phyloP scores from a whole-genome alignment of 2,113 vertebrate species.

The Xiphorhynchus elegans region DNA sequence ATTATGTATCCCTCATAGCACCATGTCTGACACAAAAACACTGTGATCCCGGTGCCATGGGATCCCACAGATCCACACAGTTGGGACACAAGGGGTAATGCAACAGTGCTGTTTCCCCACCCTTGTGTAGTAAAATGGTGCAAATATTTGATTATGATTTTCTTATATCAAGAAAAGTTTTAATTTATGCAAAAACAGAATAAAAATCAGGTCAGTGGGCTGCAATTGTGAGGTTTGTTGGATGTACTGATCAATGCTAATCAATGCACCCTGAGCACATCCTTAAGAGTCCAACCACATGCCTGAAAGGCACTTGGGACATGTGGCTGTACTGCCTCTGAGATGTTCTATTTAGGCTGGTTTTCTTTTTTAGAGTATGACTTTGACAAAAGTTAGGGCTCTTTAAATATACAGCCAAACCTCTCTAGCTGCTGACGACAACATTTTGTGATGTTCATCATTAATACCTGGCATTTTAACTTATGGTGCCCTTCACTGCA shows the following conservation, averaged over 20 bases:
- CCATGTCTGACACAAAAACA: not conserved
- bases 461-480: not conserved
- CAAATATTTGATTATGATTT: not conserved
- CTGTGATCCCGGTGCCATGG: not conserved
- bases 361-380: not conserved
- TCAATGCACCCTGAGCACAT: not conserved
- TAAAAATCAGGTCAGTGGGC: not conserved
- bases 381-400: not conserved
- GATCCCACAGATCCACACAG: not conserved
- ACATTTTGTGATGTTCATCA: not conserved
- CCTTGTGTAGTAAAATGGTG: not conserved
- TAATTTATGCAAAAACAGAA: not conserved
- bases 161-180: not conserved
- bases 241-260: not conserved
- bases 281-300: not conserved
- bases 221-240: not conserved
- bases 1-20: slow-evolving; percentile 36
- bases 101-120: not conserved
- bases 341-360: fast-evolving
- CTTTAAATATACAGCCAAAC: not conserved
- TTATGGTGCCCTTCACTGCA: not conserved
- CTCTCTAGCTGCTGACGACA: not conserved
- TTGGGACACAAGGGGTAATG: not conserved
- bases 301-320: not conserved
- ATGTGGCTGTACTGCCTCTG: not conserved